Conservation (phyloP, 2,797 vertebrate species). For the Poeciliopsis infans region DNA sequence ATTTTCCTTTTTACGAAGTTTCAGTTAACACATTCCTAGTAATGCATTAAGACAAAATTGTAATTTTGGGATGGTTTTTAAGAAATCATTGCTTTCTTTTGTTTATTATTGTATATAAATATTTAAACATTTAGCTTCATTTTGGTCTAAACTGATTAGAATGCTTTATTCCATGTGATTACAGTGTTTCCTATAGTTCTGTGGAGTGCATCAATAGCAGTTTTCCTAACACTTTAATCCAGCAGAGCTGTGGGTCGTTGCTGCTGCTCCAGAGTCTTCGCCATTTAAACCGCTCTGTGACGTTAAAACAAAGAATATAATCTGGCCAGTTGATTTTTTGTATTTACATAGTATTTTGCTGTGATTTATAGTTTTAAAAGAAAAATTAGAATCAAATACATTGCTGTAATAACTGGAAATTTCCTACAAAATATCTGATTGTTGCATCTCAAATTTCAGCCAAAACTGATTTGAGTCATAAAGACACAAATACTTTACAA, state of each 20-base stretch:
- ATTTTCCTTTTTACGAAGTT: neutral
- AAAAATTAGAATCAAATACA: neutral
- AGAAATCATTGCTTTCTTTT: neutral
- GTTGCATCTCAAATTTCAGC: neutral
- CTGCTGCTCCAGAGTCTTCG: too few species aligned
- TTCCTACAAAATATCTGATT: neutral
- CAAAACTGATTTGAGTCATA: constrained; percentile 12
- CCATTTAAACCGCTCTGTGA: too few species aligned
- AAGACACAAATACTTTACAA: neutral
- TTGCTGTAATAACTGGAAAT: neutral
- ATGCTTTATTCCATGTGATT: too few species aligned
- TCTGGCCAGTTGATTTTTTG: neutral
- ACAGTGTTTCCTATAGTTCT: too few species aligned
- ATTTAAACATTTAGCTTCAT: neutral
- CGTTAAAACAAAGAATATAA: too few species aligned
- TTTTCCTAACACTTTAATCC: too few species aligned
- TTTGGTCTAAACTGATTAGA: too few species aligned
- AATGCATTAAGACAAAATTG: neutral
- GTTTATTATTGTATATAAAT: neutral
- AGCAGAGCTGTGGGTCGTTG: too few species aligned
- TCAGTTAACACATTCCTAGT: neutral
- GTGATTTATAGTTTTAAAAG: neutral
- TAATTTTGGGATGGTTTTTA: neutral
- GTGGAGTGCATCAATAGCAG: too few species aligned
- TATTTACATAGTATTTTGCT: neutral